Base-by-base conservation (phyloP, 37 sponge, comb jelly and placozoan species). In the Hexactinellida sp. region DNA sequence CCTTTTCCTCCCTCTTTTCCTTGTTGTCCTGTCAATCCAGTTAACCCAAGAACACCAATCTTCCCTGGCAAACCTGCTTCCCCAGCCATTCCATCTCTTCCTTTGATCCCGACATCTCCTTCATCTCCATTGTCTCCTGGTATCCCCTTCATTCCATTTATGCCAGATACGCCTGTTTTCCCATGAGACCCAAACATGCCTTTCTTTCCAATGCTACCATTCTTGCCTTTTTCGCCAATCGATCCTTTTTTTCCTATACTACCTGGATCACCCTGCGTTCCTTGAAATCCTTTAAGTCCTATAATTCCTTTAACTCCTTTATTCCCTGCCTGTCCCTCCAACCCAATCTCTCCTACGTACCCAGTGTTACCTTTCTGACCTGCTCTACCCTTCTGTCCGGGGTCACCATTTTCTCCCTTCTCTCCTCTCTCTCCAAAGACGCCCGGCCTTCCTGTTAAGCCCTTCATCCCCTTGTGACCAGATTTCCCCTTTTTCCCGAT, bases 281-380 rank as follows among this genome's bases (percentile, higher is more conserved):
- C 76, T 21, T 84, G 76, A 54, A 35, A 36, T 36, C 89, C 89
- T 36, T 36, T 38, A 1, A 71, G 39, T 54, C 89, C 89, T 28
- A 52, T 34, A 23, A 54, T 37, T 10, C 89, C 89, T 41, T 85
- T 82, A 0, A 7, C 37, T 55, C 89, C 89, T 34, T 19, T 38
- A 9, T 54, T 85, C 3, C 89, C 89, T 19, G 9, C n/a, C 13
- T 36, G 51, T 71, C 89, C 89, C 1, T 54, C 47, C 1, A 36
- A 16, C 21, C 89, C 89, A 34, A 23, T 36, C 38, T 85, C 85
- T 34, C 85, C 89, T 0, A 52, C 19, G 0, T 5, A 36, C 1
- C 89, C 89, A 37, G 38, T 83, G 25, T 87, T 54, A 3, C 89
- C 89, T 5, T 0, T 38, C 25, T 55, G 37, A 0, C 89, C 89